phyloP scores from a whole-genome alignment of 2,888 invertebrate genomes.

The Sinhomidia bicolor region DNA sequence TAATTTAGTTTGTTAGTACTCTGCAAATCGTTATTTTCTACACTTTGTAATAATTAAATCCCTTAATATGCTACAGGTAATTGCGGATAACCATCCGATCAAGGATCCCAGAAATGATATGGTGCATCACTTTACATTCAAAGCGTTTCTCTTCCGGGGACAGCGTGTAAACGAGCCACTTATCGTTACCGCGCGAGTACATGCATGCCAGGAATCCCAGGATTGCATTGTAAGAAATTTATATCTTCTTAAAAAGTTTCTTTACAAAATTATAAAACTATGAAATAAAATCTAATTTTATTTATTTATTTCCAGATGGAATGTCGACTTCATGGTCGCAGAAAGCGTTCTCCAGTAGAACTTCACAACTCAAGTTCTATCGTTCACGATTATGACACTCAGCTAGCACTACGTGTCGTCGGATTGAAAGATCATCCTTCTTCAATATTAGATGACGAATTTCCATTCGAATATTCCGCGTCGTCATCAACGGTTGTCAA shows the following conservation, averaged over 20 bases:
- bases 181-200: constrained; percentile 79
- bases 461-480: constrained; percentile 52
- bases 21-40: too few relatives aligned
- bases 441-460: constrained; percentile 73
- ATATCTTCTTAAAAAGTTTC: too few relatives aligned
- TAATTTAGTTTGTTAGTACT: not conserved
- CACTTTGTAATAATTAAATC: not conserved
- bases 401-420: constrained; percentile 77
- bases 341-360: constrained; percentile 75
- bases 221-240: constrained; percentile 73
- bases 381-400: constrained; percentile 76
- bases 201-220: constrained; percentile 78
- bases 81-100: constrained; percentile 78
- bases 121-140: constrained; percentile 79
- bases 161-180: constrained; percentile 79
- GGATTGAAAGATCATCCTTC: constrained; percentile 77
- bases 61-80: constrained; percentile 71
- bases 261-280: too few relatives aligned
- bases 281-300: too few relatives aligned
- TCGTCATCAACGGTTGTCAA: not conserved
- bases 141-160: constrained; percentile 79
- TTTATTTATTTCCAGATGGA: constrained; percentile 48
- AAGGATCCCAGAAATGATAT: constrained; percentile 79
- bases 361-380: constrained; percentile 74
- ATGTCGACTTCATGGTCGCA: constrained; percentile 59